phyloP scores from a whole-genome alignment of 2,797 vertebrate genomes.

The Sorex maritimensis region DNA sequence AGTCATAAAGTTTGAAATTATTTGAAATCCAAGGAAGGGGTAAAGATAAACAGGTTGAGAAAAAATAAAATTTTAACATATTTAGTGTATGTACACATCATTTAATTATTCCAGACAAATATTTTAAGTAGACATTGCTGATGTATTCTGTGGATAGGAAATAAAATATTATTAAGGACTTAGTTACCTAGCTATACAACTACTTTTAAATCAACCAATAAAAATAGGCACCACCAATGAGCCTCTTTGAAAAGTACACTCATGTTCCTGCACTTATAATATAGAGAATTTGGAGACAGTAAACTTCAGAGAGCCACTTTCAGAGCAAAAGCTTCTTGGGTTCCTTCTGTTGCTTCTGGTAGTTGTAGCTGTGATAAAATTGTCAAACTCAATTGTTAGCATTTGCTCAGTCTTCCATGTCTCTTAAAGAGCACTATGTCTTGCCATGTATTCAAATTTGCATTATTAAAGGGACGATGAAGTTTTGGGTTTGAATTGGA shows the following conservation, averaged over 20 bases:
- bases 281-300: neutral
- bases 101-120: neutral
- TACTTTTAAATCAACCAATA: neutral
- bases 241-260: neutral
- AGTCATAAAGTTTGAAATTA: conserved; percentile 11
- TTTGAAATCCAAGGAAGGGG: neutral
- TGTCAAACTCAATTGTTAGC: neutral
- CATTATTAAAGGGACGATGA: neutral
- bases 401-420: neutral
- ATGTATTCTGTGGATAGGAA: neutral
- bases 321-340: neutral
- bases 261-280: neutral
- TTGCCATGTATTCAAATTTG: neutral
- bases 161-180: neutral
- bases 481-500: neutral
- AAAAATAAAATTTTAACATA: neutral
- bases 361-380: conserved; percentile 23
- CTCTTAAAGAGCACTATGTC: neutral
- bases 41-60: neutral
- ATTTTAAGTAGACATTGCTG: conserved; percentile 22
- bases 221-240: neutral
- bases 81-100: neutral
- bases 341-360: neutral
- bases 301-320: conserved; percentile 13
- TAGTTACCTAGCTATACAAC: neutral